Percentiles rank a stretch among this genome's conserved stretches.
phyloP scores from a whole-genome alignment of 2,113 vertebrate genomes.

The Chloebia gouldiae region DNA sequence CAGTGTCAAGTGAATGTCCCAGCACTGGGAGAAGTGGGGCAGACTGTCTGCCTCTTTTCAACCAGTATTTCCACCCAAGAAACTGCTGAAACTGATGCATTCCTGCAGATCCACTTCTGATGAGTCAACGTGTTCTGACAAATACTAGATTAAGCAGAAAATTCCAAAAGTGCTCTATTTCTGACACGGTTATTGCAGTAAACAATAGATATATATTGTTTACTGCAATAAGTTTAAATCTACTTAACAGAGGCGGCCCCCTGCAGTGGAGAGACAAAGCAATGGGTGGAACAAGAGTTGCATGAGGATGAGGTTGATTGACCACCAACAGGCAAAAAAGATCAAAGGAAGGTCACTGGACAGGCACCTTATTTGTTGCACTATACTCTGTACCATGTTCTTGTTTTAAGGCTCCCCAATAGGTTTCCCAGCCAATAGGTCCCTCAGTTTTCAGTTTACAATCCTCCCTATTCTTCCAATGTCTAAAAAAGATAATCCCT shows the following conservation, averaged over 20 bases:
- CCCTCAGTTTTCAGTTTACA: background rate
- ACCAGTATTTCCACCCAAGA: background rate
- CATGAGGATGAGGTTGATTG: background rate
- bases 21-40: background rate
- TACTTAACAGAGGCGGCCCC: background rate
- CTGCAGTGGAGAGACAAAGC: background rate
- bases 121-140: background rate
- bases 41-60: background rate
- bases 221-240: background rate
- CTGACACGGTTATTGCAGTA: background rate
- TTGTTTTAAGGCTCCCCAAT: background rate
- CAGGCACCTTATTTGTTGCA: background rate
- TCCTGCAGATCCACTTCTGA: constrained; percentile 14
- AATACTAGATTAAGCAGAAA: constrained; percentile 4
- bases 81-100: background rate
- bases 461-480: background rate
- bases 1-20: background rate
- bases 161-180: background rate
- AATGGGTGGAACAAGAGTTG: background rate
- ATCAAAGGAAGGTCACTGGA: background rate
- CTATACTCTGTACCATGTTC: background rate
- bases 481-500: background rate
- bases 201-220: background rate
- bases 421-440: background rate
- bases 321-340: background rate